A percentile compares a stretch with the other conserved stretches of the same genome.
Evolutionary conservation across 1,140 invertebrate genomes (phyloP).

Genomic region (Ceratina calcarata): DNA sequence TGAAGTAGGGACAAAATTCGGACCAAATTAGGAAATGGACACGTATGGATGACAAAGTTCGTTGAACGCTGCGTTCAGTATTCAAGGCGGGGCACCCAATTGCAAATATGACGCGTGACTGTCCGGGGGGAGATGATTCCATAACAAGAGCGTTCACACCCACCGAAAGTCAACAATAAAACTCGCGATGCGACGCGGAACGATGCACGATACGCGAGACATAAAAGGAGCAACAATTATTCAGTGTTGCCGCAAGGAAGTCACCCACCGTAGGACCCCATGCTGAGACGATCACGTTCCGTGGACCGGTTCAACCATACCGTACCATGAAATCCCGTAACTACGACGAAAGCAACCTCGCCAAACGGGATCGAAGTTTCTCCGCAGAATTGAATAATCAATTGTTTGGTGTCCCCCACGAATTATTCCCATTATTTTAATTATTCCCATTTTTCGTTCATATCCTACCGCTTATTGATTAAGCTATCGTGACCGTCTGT

Average conservation of each 20-base stretch:
- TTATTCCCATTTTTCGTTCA: background rate
- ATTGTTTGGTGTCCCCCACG: conserved; percentile 21
- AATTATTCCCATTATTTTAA: background rate
- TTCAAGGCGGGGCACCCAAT: background rate
- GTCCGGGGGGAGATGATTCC: conserved; percentile 4
- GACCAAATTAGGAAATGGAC: background rate
- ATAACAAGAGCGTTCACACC: conserved; percentile 32
- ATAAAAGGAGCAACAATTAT: conserved; percentile 50
- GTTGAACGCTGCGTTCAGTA: background rate
- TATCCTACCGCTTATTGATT: background rate
- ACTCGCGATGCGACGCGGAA: conserved; percentile 16
- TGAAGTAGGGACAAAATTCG: background rate
- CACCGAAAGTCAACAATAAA: conserved; percentile 34
- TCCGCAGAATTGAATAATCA: conserved; percentile 47
- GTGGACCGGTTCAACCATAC: conserved; percentile 43
- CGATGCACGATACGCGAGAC: conserved; percentile 13
- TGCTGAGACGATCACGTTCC: conserved; percentile 55
- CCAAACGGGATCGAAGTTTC: conserved; percentile 43
- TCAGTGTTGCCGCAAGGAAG: conserved; percentile 45
- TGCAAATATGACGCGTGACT: background rate
- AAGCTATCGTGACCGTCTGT: background rate
- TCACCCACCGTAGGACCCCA: conserved; percentile 53
- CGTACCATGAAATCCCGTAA: conserved; percentile 18
- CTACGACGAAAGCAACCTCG: conserved; percentile 16
- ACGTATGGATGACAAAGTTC: background rate